Conservation (phyloP, 2,797 vertebrate genomes). For the Trichosurus vulpecula region DNA sequence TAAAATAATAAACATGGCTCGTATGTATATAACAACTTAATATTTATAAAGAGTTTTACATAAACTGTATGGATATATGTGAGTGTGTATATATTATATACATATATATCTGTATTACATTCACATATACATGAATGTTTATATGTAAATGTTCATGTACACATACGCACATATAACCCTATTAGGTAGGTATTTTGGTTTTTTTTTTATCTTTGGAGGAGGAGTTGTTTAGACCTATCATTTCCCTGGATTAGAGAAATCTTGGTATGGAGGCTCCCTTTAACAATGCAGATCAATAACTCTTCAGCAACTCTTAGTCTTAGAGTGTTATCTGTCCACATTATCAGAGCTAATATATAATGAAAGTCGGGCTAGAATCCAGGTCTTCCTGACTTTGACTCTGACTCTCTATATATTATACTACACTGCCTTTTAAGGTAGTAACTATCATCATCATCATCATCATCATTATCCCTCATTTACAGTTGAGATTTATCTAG, state of each 20-base stretch:
- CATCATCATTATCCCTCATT: background rate
- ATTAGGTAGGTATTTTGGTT: background rate
- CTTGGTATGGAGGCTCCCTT: background rate
- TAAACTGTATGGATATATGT: background rate
- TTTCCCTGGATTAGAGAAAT: background rate
- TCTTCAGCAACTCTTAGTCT: background rate
- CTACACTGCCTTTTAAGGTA: background rate
- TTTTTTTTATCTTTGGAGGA: background rate
- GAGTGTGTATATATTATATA: too few species aligned
- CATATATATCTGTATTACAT: too few species aligned
- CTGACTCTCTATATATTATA: background rate
- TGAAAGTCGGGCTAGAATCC: background rate
- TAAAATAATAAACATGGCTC: background rate
- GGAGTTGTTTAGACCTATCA: background rate
- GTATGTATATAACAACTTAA: background rate
- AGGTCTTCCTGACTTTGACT: background rate
- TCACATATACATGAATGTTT: background rate
- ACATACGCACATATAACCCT: background rate
- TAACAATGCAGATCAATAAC: background rate
- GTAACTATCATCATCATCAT: background rate
- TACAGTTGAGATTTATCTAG: background rate
- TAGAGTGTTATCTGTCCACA: background rate
- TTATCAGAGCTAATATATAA: background rate
- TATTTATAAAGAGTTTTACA: background rate
- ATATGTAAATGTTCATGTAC: too few species aligned